Evolutionary conservation across 2,113 vertebrate species (phyloP), one percentile per base, ranked within the genome.

Genomic region (Riparia riparia): DNA sequence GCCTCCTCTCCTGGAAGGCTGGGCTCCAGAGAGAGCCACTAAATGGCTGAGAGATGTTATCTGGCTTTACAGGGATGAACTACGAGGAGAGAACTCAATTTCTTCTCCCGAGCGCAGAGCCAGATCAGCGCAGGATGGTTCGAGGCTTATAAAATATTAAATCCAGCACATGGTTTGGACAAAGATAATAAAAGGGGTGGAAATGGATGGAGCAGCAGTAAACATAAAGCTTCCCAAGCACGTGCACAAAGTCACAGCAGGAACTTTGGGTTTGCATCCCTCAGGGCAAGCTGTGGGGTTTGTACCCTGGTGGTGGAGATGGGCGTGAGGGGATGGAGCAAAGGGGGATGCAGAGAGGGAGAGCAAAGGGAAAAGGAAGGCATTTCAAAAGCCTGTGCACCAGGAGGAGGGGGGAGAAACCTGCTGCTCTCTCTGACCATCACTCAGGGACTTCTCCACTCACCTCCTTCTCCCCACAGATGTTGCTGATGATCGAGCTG

Each of bases 401-500:
- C 9, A 61, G 61, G 76, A 85, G 63, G 63, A 65, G 26, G 25
- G 41, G 25, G 0, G 3, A 77, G 1, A 14, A 56, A 49, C 20
- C 73, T 1, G 12, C 54, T 56, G 32, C 2, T 11, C 60, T 0
- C 70, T 53, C 28, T 18, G 54, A 6, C 3, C 34, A 5, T 3
- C 47, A 25, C 7, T 3, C 6, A 0, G 0, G 44, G 8, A 31
- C 1, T 1, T 28, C 21, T 17, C 13, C 76, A 98, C 99, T 99
- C 91, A 99, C 99, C 99, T 99, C 99, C 66, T 99, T 99, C 97
- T 99, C 99, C 81, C 99, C 99, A 41, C 99, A 99, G 98, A 99
- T 99, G 98, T 99, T 99, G 98, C 99, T 99, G 98, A 99, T 99
- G 97, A 99, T 99, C 39, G 99, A 99, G 97, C 99, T 99, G 61